Evolutionary conservation across 1,140 invertebrate species (phyloP), one percentile per base, ranked within the genome.

Genomic region (Drosophila kanapiae): DNA sequence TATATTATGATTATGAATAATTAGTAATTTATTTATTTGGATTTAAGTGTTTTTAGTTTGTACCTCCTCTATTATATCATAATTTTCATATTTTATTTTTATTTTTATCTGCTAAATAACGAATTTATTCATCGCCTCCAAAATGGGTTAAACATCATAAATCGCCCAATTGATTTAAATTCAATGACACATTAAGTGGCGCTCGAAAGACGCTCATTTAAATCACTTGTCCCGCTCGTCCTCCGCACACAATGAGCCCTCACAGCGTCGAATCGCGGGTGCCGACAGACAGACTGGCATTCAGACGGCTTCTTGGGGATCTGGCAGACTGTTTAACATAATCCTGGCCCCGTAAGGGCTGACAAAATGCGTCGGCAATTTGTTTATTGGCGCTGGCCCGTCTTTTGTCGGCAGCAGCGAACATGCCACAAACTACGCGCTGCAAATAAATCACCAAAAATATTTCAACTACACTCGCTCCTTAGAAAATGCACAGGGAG

Each of bases 361-460:
- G 81, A 84, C 81, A 88, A 90, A 90, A 90, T 90, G 85, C 85
- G 85, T 90, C 81, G 85, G 85, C 85, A 90, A 90, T 90, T 90
- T 90, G 85, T 90, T 90, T 90, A 88, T 88, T 81, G 84, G 85
- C 81, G 85, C 78, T 84, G 82, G 57, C 53, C 60, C 64, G 57
- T 76, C 80, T 70, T 82, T 72, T 63, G 64, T 88, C 87, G 84
- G 87, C 85, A 82, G 81, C 85, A 82, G 81, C 85, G 62, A 87
- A 90, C 85, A 90, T 90, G 85, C 85, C 85, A 90, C 85, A 90
- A 90, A 79, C 85, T 90, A 90, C 81, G 80, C 81, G 85, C 65
- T 84, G 81, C 85, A 88, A 88, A 88, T 88, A 88, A 88, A 88
- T 88, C 84, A 88, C 84, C 84, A 85, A 88, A 87, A 88, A 88